Evolutionary conservation across 2,113 vertebrate species (phyloP).

Genomic region (Mionectes macconnelli): DNA sequence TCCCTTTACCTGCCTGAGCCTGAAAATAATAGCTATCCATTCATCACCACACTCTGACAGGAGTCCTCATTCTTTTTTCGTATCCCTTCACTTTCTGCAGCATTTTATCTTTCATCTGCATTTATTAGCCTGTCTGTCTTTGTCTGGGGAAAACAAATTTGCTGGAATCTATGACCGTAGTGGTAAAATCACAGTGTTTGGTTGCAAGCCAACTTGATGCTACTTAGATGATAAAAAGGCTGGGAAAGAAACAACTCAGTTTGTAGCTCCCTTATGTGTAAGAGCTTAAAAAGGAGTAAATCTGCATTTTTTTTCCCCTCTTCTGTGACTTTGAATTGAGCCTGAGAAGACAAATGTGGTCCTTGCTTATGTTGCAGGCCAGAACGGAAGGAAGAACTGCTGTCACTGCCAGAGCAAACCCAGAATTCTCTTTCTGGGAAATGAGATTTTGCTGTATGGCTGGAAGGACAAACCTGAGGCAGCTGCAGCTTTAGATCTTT

Average conservation of each 20-base stretch:
- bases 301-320: neutral
- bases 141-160: slow-evolving; percentile 47
- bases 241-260: neutral
- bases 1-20: neutral
- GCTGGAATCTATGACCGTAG: slow-evolving; percentile 6
- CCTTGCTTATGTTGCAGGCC: neutral
- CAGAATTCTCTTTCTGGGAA: neutral
- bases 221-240: slow-evolving; percentile 17
- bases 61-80: slow-evolving; percentile 1
- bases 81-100: slow-evolving; percentile 26
- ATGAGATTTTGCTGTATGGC: neutral
- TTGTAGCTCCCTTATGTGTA: neutral
- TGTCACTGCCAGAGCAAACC: neutral
- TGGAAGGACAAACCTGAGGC: neutral
- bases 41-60: slow-evolving; percentile 40
- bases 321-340: neutral
- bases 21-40: slow-evolving; percentile 36
- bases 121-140: slow-evolving; percentile 48
- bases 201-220: neutral
- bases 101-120: slow-evolving; percentile 58
- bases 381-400: neutral
- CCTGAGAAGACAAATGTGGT: neutral
- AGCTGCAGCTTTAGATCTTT: neutral
- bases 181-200: slow-evolving; percentile 23
- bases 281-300: neutral